Conservation (phyloP, 2,797 vertebrate genomes). For the Triplophysa yarkandensis region DNA sequence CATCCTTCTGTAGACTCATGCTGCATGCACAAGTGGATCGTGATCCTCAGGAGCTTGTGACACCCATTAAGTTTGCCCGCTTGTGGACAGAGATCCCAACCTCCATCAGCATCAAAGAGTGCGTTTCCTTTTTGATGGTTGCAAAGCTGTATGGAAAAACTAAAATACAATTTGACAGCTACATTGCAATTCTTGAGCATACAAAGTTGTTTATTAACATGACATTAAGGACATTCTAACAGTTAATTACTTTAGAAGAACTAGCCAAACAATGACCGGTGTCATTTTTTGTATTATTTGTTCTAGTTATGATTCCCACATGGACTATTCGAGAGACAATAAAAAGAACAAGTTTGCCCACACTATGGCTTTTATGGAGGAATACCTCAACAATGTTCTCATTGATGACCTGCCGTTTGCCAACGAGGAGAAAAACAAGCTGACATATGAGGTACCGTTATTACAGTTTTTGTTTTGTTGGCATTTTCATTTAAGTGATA, state of each 20-base stretch:
- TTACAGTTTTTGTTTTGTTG: background rate
- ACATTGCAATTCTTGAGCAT: background rate
- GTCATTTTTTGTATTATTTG: background rate
- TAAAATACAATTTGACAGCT: background rate
- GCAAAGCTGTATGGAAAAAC: background rate
- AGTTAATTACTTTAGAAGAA: background rate
- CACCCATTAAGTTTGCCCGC: conserved; percentile 92
- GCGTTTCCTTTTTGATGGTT: conserved; percentile 53
- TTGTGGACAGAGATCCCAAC: conserved; percentile 97
- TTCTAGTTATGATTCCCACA: conserved; percentile 92
- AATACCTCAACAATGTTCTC: conserved; percentile 95
- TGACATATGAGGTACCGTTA: conserved; percentile 88
- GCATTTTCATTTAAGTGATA: too few species aligned
- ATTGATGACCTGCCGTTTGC: conserved; percentile 91
- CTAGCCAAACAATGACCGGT: background rate
- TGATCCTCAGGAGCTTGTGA: conserved; percentile 95
- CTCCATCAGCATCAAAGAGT: conserved; percentile 97
- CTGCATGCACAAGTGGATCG: conserved; percentile 94
- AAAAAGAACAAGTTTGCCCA: conserved; percentile 97
- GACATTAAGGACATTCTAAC: background rate
- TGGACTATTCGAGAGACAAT: conserved; percentile 91
- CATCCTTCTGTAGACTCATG: conserved; percentile 98
- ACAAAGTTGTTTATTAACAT: background rate
- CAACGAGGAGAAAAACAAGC: conserved; percentile 96
- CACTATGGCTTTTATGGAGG: conserved; percentile 97